Evolutionary conservation across 2,113 vertebrate species (phyloP).

Genomic region (Chiloscyllium plagiosum): DNA sequence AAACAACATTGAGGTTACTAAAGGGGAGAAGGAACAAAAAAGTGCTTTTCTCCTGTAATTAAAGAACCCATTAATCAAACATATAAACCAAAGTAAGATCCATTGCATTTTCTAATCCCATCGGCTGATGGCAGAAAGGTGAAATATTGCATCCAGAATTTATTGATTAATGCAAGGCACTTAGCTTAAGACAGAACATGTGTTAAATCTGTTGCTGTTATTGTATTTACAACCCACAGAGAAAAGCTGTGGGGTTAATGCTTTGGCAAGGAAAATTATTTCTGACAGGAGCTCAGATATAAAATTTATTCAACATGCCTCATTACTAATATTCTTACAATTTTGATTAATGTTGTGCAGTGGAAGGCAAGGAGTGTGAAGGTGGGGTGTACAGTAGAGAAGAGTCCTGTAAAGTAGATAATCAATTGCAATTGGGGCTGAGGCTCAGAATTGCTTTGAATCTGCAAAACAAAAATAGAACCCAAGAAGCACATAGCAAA

Average conservation of each 20-base stretch:
- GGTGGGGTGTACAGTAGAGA: no score
- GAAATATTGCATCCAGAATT: neutral
- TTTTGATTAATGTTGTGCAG: neutral
- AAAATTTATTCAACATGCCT: neutral
- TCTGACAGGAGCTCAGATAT: neutral
- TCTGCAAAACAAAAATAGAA: neutral
- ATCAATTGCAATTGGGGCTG: neutral
- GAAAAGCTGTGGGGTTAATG: neutral
- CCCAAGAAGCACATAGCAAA: neutral
- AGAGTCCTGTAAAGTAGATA: neutral
- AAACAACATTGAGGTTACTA: neutral
- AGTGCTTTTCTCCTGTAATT: neutral
- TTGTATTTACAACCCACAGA: neutral
- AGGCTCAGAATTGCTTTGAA: neutral
- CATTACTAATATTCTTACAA: neutral
- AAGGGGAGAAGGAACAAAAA: neutral
- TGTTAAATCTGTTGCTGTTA: neutral
- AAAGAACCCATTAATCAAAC: neutral
- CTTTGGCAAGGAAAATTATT: constrained; percentile 15
- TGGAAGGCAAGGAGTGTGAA: neutral
- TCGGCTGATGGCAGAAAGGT: neutral
- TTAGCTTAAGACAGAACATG: neutral
- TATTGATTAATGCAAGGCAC: neutral
- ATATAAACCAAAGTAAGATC: neutral
- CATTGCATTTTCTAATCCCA: neutral